Evolutionary conservation across 35 echinoderm and acorn worm species (phyloP).

Genomic region (Hemicentrotus pulcherrimus): DNA sequence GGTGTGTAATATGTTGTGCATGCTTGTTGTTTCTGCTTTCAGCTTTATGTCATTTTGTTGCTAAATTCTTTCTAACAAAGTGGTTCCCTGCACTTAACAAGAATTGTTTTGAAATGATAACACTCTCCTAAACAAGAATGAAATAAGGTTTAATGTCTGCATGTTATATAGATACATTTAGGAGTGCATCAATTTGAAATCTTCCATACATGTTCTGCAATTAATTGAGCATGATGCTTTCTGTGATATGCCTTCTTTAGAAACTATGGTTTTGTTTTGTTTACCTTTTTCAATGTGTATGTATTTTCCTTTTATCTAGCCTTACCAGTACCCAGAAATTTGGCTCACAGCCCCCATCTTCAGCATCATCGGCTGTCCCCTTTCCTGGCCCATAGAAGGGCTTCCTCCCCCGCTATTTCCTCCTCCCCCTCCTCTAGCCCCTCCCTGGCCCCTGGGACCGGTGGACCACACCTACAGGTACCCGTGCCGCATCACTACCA

Average conservation of each 20-base stretch:
- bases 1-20: no score
- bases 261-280: neutral
- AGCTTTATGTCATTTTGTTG: no score
- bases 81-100: neutral
- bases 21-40: no score
- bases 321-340: conserved; percentile 2
- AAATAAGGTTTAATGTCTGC: neutral
- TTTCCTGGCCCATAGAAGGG: neutral
- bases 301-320: conserved; percentile 21
- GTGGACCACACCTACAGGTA: conserved; percentile 7
- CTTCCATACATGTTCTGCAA: neutral
- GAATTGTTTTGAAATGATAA: neutral
- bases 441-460: neutral
- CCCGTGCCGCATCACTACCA: neutral
- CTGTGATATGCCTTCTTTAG: neutral
- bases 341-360: neutral
- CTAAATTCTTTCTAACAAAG: neutral
- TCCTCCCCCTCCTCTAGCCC: conserved; percentile 18
- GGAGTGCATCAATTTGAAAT: neutral
- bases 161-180: neutral
- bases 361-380: conserved; percentile 23
- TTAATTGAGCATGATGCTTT: conserved; percentile 15
- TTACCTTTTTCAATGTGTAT: neutral
- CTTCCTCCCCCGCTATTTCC: neutral
- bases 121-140: neutral